Conservation (phyloP, 2,888 invertebrate genomes). For the Sinodicranocentrus sp. region DNA sequence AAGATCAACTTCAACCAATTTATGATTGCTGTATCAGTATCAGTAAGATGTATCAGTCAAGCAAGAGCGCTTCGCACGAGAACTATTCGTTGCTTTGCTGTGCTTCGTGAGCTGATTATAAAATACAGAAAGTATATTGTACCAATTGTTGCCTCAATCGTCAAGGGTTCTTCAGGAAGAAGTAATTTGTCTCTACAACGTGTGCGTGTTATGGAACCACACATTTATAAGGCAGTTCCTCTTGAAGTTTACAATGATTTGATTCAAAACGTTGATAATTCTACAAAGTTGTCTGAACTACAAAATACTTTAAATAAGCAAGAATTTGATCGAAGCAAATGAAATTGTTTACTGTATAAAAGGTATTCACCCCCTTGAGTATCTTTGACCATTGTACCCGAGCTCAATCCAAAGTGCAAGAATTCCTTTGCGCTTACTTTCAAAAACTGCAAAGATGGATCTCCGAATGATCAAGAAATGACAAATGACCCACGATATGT, state of each 20-base stretch:
- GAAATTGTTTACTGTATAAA: neutral
- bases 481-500: neutral
- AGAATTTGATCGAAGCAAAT: neutral
- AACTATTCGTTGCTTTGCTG: neutral
- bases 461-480: neutral
- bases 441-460: slow-evolving; percentile 14
- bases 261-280: neutral
- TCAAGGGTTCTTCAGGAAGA: neutral
- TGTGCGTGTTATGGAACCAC: neutral
- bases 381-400: neutral
- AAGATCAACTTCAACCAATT: slow-evolving; percentile 7
- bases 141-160: neutral
- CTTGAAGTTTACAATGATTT: neutral
- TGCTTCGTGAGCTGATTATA: neutral
- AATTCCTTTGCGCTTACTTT: neutral
- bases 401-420: neutral
- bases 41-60: neutral
- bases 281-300: no score
- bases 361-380: neutral
- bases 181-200: neutral
- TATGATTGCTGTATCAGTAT: neutral
- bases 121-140: neutral
- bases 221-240: slow-evolving; percentile 6
- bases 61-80: neutral
- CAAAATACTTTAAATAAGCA: neutral